A percentile compares a stretch with the other conserved stretches of the same genome.
phyloP scores from a whole-genome alignment of 2,888 invertebrate genomes.

The Endotricha flammealis region DNA sequence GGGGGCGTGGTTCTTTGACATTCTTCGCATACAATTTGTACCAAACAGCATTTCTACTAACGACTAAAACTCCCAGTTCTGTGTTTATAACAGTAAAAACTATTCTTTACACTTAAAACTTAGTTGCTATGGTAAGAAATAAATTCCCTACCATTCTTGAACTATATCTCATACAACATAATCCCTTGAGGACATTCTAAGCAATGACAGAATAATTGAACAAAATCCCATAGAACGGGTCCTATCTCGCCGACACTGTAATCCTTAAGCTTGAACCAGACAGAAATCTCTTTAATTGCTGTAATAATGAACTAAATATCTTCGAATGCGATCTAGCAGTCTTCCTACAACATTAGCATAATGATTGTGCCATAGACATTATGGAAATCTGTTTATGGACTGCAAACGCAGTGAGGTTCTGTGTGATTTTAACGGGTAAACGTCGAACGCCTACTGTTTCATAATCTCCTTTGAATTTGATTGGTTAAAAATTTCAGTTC shows the following conservation, averaged over 20 bases:
- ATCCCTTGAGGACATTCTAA: background rate
- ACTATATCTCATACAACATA: no score
- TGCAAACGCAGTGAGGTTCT: background rate
- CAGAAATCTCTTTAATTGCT: conserved; percentile 22
- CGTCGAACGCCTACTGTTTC: no score
- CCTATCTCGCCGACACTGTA: conserved; percentile 3
- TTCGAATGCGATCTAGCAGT: conserved; percentile 16
- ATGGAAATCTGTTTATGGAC: background rate
- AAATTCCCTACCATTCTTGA: background rate
- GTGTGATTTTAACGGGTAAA: no score
- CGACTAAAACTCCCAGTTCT: no score
- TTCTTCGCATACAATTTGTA: no score
- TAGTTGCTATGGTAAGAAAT: no score
- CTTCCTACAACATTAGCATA: conserved; percentile 31
- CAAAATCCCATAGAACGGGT: background rate
- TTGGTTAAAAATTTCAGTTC: no score
- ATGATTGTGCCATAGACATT: conserved; percentile 13
- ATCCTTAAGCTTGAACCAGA: conserved; percentile 12
- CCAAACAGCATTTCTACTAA: no score
- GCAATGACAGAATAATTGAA: background rate
- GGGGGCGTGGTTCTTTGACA: no score
- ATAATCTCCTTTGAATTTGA: no score
- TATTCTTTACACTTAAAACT: no score
- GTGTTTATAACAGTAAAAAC: no score
- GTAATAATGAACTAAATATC: conserved; percentile 24